Base-by-base conservation (phyloP, 2,113 vertebrate genomes). In the Protobothrops flavoviridis region DNA sequence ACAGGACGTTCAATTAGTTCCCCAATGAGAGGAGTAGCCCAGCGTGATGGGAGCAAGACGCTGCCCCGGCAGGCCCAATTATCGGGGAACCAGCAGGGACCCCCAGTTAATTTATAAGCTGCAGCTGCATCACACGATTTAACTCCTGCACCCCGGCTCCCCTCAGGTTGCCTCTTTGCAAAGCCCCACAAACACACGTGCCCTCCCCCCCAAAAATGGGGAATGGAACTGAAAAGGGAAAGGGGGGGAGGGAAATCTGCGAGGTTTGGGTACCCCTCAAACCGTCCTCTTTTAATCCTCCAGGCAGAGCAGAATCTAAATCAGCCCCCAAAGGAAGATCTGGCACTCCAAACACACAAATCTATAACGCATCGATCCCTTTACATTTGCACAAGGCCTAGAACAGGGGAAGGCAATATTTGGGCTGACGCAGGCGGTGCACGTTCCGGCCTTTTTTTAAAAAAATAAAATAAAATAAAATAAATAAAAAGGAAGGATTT, bases 101-200 rank as follows among this genome's bases (percentile, higher is more conserved):
- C 29, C 29, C 85, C 24, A 11, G 6, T 88, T 45, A 17, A 69
- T 55, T 87, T 39, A 90, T 0, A 39, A 85, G 59, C 43, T n/a
- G 29, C 33, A 15, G 81, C 55, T 3, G 45, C 0, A 11, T 0
- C 0, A 0, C 0, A 6, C 26, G 69, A 0, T 23, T 91, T 4
- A 55, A 29, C 39, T 93, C 92, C 12, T 45, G 13, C 20, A n/a
- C 10, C 89, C 13, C 39, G 59, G 17, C 24, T 43, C n/a, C n/a
- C n/a, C 74, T 74, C 4, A 5, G 7, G 2, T 39, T 17, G 33
- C 6, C 15, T 81, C 69, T 81, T 8, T 81, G 15, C n/a, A 81
- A 81, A 81, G 33, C 69, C 69, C 7, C 69, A 81, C 69, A 39
- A 7, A 39, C 69, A 81, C n/a, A 6, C 64, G 17, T 1, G 3